phyloP scores from a whole-genome alignment of 2,888 invertebrate species.

The Hypercompe scribonia region DNA sequence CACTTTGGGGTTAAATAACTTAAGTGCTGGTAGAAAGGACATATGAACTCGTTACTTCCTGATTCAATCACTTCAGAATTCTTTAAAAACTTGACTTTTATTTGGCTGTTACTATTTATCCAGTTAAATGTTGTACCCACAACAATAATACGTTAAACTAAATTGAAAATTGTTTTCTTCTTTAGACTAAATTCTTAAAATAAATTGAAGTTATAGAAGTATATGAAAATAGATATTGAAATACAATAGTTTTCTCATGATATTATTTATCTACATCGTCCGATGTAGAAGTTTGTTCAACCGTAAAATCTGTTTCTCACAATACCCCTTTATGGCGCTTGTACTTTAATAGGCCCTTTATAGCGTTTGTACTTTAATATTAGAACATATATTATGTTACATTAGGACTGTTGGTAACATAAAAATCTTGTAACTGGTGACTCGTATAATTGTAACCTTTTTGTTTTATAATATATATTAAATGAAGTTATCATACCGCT shows the following conservation, averaged over 20 bases:
- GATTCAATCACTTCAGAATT: neutral
- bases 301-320: neutral
- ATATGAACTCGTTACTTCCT: neutral
- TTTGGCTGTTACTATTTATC: neutral
- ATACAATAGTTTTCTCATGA: neutral
- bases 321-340: neutral
- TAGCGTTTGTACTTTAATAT: neutral
- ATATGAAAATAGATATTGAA: neutral
- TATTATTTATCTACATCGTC: neutral
- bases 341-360: neutral
- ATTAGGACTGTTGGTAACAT: neutral
- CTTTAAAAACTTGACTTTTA: neutral
- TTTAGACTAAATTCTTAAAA: neutral
- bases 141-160: neutral
- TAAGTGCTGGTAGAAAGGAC: neutral
- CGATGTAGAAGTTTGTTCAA: neutral
- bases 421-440: neutral
- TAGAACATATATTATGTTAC: neutral
- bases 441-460: neutral
- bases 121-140: neutral
- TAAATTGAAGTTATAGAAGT: neutral
- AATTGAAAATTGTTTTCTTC: neutral
- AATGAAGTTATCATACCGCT: too few relatives aligned
- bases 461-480: too few relatives aligned
- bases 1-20: slow-evolving; percentile 22